phyloP scores from a whole-genome alignment of 2,113 vertebrate genomes.

The Dolichotis patagonum region DNA sequence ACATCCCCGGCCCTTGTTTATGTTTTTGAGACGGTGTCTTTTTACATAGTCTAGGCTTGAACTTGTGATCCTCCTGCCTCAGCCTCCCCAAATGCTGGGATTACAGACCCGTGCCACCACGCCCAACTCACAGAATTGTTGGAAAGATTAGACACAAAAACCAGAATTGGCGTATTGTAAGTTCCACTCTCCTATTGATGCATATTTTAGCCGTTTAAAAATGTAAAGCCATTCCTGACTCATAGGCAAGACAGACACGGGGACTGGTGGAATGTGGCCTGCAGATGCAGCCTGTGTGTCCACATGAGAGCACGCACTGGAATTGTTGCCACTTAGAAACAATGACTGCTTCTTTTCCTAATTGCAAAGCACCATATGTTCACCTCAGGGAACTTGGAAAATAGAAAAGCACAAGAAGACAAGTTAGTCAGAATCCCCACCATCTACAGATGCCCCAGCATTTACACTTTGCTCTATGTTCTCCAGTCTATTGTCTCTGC shows the following conservation, averaged over 20 bases:
- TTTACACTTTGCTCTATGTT: too few relatives aligned
- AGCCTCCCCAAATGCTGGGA: background rate
- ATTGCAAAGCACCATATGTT: conserved; percentile 62
- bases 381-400: conserved; percentile 53
- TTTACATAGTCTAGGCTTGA: background rate
- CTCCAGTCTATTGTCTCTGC: background rate
- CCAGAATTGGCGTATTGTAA: background rate
- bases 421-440: background rate
- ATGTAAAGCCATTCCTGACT: background rate
- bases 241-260: background rate
- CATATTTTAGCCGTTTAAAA: background rate
- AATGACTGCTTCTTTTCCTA: background rate
- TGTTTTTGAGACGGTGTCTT: background rate
- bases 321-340: conserved; percentile 40
- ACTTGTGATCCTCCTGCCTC: background rate
- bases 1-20: too few relatives aligned
- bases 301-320: background rate
- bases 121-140: background rate
- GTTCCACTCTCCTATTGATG: background rate
- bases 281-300: background rate
- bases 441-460: background rate
- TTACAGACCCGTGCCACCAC: background rate
- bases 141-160: background rate
- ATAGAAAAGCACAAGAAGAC: conserved; percentile 30
- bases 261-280: background rate